Conservation (phyloP, 2,113 vertebrate genomes). For the Cranoglanis bouderius region DNA sequence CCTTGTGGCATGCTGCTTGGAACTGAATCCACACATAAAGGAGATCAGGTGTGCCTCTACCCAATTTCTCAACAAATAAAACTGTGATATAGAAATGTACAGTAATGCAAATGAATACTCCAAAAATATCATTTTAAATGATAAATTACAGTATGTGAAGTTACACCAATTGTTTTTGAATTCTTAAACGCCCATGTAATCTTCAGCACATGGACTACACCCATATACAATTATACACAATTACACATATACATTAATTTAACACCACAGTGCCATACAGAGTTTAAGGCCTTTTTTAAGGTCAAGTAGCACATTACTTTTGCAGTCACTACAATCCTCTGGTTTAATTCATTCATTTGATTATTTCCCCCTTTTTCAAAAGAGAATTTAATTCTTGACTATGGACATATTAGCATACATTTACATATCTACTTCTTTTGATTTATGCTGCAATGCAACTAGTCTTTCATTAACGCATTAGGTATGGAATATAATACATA, state of each 20-base stretch:
- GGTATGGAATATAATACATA: not conserved
- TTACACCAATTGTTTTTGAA: not conserved
- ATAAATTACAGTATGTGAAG: not conserved
- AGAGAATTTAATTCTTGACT: not conserved
- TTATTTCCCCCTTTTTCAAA: not conserved
- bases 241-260: not conserved
- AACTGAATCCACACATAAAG: conserved; percentile 58
- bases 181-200: not conserved
- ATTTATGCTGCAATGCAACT: not conserved
- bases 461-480: not conserved
- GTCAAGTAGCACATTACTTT: not conserved
- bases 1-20: conserved; percentile 63
- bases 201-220: not conserved
- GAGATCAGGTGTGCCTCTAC: conserved; percentile 50
- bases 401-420: not conserved
- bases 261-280: not conserved
- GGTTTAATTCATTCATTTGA: not conserved
- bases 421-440: not conserved
- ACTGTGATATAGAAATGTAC: not conserved
- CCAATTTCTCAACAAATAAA: not conserved
- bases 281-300: not conserved
- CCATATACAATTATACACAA: not conserved
- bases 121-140: not conserved
- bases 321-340: not conserved
- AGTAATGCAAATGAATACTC: not conserved